phyloP scores from a whole-genome alignment of 2,113 vertebrate genomes.

The Butorides virescens region DNA sequence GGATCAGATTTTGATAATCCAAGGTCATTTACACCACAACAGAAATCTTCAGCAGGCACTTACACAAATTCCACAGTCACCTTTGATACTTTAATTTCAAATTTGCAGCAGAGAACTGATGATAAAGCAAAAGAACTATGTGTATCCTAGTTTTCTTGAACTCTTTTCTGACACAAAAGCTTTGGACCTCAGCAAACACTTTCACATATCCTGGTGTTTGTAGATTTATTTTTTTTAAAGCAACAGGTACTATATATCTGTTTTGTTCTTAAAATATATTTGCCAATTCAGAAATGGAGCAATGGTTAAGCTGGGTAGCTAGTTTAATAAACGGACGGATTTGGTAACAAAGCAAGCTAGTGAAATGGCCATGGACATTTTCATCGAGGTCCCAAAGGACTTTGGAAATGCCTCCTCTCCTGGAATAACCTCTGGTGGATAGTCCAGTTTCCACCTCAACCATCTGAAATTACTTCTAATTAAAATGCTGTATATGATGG shows the following conservation, averaged over 20 bases:
- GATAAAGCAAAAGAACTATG: neutral
- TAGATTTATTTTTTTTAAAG: neutral
- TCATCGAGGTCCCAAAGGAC: neutral
- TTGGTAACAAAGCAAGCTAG: neutral
- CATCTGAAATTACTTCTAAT: neutral
- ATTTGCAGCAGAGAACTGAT: neutral
- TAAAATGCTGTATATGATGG: neutral
- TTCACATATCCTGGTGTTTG: neutral
- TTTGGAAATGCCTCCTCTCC: neutral
- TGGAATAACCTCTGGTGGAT: neutral
- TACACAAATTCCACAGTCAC: neutral
- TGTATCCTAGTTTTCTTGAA: neutral
- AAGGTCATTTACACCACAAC: neutral
- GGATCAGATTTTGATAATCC: neutral
- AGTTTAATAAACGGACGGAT: neutral
- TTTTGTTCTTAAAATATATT: neutral
- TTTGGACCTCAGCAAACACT: neutral
- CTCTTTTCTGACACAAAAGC: neutral
- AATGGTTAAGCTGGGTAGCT: neutral
- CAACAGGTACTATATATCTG: neutral
- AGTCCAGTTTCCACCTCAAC: neutral
- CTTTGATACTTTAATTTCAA: neutral
- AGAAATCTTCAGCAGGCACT: neutral
- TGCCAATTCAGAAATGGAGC: neutral
- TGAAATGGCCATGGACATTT: neutral